A percentile compares a stretch with the other conserved stretches of the same genome.
These are phyloP conservation scores for Watsonalla cultraria DNA, from an alignment of 2,888 invertebrate genomes.

Conservation along the genomic window DNA sequence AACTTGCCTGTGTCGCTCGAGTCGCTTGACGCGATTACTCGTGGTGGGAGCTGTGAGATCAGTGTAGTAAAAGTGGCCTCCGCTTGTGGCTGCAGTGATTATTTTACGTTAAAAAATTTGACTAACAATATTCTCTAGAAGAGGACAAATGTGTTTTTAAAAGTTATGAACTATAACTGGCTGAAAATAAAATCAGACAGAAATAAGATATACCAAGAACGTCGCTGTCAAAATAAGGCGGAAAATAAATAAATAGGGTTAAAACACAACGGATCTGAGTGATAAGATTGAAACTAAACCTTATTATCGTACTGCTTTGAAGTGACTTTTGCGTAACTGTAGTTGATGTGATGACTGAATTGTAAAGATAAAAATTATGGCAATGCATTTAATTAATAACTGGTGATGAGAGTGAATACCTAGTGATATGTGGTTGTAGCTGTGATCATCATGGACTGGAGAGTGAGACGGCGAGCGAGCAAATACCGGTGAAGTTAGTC, in stretches of 20 bases:
- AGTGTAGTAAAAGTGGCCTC: conserved; percentile 63
- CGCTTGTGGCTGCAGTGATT: conserved; percentile 31
- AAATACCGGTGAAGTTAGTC: conserved; percentile 61
- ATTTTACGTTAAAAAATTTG: conserved; percentile 40
- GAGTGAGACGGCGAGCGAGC: conserved; percentile 52
- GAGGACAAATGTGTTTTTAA: conserved; percentile 11
- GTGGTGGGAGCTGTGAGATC: conserved; percentile 64
- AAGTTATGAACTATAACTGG: conserved; percentile 22
- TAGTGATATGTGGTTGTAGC: conserved; percentile 27
- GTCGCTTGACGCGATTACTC: conserved; percentile 72
- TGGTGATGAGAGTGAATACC: conserved; percentile 38
- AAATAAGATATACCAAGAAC: conserved; percentile 32
- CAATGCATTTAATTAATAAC: conserved; percentile 25
- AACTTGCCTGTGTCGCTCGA: conserved; percentile 71
- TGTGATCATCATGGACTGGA: conserved; percentile 61
- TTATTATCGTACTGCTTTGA: conserved; percentile 36
- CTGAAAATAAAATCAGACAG: conserved; percentile 24
- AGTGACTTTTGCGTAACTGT: conserved; percentile 42
- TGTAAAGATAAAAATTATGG: conserved; percentile 44
- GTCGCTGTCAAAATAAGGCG: conserved; percentile 64
- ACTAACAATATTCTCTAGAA: conserved; percentile 21
- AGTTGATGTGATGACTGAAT: conserved; percentile 40
- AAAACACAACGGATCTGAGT: conserved; percentile 50
- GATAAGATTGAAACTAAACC: conserved; percentile 47
- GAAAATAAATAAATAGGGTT: conserved; percentile 75